These are phyloP conservation scores for Lottia scabra DNA, from an alignment of 2,888 invertebrate species.

Conservation along the genomic window DNA sequence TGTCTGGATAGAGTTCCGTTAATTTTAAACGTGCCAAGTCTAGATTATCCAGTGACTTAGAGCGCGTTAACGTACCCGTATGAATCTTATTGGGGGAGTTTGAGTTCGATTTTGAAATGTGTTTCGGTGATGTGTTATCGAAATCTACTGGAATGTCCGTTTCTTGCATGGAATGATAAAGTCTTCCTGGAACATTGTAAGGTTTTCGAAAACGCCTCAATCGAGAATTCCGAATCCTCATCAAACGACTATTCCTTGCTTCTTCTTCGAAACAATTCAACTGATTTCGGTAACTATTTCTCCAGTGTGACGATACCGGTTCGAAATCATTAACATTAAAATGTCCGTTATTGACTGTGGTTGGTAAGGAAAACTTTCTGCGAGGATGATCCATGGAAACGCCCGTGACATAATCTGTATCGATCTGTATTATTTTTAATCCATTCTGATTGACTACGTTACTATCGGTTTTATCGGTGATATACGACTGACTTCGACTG, in stretches of 20 bases:
- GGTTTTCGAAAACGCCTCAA: constrained; percentile 44
- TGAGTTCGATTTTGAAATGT: constrained; percentile 51
- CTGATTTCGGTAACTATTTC: constrained; percentile 32
- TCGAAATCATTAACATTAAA: constrained; percentile 8
- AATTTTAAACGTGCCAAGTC: constrained; percentile 51
- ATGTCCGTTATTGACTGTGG: constrained; percentile 1
- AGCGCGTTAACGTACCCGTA: constrained; percentile 45
- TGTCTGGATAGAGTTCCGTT: constrained; percentile 36
- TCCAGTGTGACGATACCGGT: constrained; percentile 15
- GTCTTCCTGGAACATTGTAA: constrained; percentile 60
- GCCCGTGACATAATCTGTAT: constrained; percentile 54
- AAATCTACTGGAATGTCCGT: constrained; percentile 35
- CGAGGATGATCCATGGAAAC: constrained; percentile 31
- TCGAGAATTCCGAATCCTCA: constrained; percentile 35
- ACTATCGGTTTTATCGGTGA: constrained; percentile 11
- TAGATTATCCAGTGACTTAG: constrained; percentile 61
- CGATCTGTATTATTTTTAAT: constrained; percentile 53
- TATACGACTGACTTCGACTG: constrained; percentile 40
- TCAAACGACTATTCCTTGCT: constrained; percentile 32
- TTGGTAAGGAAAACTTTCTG: background rate
- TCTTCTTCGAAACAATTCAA: constrained; percentile 34
- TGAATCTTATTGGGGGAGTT: constrained; percentile 47
- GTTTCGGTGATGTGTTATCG: constrained; percentile 29
- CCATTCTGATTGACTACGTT: constrained; percentile 22
- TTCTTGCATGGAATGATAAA: constrained; percentile 50